phyloP scores from a whole-genome alignment of 2,113 vertebrate genomes.

The Triplophysa tibetana region DNA sequence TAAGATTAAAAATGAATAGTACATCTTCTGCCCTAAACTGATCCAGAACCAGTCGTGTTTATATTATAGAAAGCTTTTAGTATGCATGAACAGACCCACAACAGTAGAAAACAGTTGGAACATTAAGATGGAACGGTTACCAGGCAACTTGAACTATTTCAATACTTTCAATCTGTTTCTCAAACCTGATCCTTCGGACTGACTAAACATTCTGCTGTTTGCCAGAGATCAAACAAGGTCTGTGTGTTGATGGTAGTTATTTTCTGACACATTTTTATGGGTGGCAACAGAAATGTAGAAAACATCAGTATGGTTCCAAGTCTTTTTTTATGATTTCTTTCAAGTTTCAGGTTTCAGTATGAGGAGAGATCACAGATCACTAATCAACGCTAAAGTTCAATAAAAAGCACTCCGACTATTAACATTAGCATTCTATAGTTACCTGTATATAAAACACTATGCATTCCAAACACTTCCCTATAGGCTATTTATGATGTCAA shows the following conservation, averaged over 20 bases:
- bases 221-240: constrained; percentile 10
- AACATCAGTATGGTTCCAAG: neutral
- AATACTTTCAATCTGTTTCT: neutral
- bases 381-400: neutral
- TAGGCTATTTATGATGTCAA: too few species aligned
- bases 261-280: neutral
- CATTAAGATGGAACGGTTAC: constrained; percentile 1
- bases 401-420: neutral
- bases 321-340: too few species aligned
- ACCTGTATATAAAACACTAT: too few species aligned
- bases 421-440: too few species aligned
- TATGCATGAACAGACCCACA: neutral
- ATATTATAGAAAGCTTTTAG: neutral
- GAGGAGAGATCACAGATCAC: neutral
- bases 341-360: neutral
- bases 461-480: too few species aligned
- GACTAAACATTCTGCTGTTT: neutral
- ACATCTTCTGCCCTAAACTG: too few species aligned
- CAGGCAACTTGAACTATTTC: neutral
- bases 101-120: neutral
- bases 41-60: too few species aligned
- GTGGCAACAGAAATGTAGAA: neutral
- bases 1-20: too few species aligned
- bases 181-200: neutral
- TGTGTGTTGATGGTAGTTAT: neutral